Evolutionary conservation across 2,888 invertebrate species (phyloP).

Genomic region (Cephonodes hylas): DNA sequence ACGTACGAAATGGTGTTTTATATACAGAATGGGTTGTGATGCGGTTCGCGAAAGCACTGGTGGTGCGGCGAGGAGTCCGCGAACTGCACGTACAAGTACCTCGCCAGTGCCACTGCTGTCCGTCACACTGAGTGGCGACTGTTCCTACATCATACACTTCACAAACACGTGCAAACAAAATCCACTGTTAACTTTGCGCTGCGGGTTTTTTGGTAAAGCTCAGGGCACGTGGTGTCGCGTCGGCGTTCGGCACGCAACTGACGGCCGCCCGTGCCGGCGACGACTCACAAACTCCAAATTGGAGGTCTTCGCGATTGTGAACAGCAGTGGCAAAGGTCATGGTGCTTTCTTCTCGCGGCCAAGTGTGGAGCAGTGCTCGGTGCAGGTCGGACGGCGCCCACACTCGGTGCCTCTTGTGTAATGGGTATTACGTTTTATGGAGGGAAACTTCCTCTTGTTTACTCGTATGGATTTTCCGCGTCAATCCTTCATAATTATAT

Average conservation of each 20-base stretch:
- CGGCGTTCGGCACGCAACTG: conserved; percentile 65
- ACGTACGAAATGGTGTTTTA: not conserved
- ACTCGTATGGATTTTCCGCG: not conserved
- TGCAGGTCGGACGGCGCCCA: not conserved
- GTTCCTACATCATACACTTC: conserved; percentile 38
- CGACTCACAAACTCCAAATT: conserved; percentile 58
- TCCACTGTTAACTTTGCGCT: not conserved
- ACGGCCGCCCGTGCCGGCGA: conserved; percentile 45
- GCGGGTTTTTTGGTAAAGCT: not conserved
- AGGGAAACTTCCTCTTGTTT: not conserved
- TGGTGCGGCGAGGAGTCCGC: conserved; percentile 17
- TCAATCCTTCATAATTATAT: not conserved
- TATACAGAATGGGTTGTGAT: not conserved
- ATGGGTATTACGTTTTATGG: not conserved
- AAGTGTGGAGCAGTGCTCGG: not conserved
- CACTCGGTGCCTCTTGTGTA: not conserved
- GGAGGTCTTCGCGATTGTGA: conserved; percentile 53
- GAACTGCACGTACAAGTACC: conserved; percentile 68
- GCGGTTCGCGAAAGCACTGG: conserved; percentile 24
- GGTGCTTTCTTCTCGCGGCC: conserved; percentile 29
- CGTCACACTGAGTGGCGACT: conserved; percentile 26
- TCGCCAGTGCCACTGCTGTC: conserved; percentile 46
- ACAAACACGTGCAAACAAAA: conserved; percentile 26
- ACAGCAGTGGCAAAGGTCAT: conserved; percentile 69
- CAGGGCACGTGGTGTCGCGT: conserved; percentile 47